Percentiles rank a stretch among this genome's conserved stretches.
Evolutionary conservation across 2,888 invertebrate genomes (phyloP).

Genomic region (Leptinotarsa rubiginosa): DNA sequence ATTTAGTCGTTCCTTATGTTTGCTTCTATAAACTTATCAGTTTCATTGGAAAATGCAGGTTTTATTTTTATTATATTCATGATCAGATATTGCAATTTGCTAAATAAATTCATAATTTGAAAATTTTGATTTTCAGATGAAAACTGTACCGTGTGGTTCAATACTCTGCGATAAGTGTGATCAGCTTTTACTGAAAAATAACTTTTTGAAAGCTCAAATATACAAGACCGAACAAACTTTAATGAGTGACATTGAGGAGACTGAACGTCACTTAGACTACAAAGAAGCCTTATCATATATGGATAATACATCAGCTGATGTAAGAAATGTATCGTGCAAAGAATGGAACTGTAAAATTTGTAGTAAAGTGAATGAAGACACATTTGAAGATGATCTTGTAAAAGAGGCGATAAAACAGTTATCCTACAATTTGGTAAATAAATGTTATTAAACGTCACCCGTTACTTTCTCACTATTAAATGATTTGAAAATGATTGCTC

Average conservation of each 20-base stretch:
- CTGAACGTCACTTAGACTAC: background rate
- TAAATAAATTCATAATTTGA: background rate
- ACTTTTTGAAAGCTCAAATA: background rate
- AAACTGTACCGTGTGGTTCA: background rate
- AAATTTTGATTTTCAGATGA: background rate
- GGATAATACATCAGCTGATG: conserved; percentile 9
- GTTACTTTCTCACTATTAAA: background rate
- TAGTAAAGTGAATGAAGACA: background rate
- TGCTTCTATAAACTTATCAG: too few species aligned
- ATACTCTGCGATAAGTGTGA: conserved; percentile 6
- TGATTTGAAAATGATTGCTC: too few species aligned
- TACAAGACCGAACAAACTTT: conserved; percentile 2
- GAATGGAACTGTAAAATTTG: background rate
- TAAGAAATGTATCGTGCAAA: background rate
- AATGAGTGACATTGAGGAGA: background rate
- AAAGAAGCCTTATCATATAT: background rate
- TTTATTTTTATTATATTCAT: too few species aligned
- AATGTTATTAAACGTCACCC: too few species aligned
- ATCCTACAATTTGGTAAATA: background rate
- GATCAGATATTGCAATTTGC: background rate
- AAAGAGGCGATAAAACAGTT: background rate
- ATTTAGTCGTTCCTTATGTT: too few species aligned
- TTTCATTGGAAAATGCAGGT: too few species aligned
- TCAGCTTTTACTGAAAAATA: background rate
- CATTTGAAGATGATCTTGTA: background rate